phyloP scores from a whole-genome alignment of 64 coral and sea anemone genomes.

The Actinia equina region DNA sequence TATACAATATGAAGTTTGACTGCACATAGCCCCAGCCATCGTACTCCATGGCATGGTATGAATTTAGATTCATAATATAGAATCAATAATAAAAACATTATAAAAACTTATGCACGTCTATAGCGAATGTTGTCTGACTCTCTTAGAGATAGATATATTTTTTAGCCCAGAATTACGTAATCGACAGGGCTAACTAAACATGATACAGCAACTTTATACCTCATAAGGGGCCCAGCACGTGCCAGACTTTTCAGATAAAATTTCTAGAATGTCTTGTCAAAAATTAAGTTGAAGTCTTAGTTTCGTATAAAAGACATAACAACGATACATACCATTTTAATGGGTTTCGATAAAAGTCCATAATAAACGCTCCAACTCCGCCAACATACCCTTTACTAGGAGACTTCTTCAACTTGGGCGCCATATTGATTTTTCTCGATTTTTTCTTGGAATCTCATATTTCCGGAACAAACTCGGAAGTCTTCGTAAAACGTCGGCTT shows the following conservation, averaged over 20 bases:
- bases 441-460: neutral
- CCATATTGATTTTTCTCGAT: conserved; percentile 52
- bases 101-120: too few species aligned
- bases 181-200: too few species aligned
- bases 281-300: neutral
- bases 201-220: too few species aligned
- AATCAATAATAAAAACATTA: too few species aligned
- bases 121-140: too few species aligned
- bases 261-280: neutral
- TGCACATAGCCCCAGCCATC: too few species aligned
- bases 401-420: conserved; percentile 70
- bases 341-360: conserved; percentile 94
- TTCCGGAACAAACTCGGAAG: conserved; percentile 10
- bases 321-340: conserved; percentile 65
- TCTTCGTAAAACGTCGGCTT: neutral
- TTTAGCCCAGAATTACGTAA: too few species aligned
- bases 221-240: neutral
- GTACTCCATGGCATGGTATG: too few species aligned
- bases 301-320: neutral
- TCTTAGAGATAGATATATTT: too few species aligned
- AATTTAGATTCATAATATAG: too few species aligned
- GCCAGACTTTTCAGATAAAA: neutral
- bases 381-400: conserved; percentile 33
- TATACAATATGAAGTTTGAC: too few species aligned
- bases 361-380: conserved; percentile 52